Evolutionary conservation across 2,888 invertebrate genomes (phyloP).

Genomic region (Pharmacophagus antenor): DNA sequence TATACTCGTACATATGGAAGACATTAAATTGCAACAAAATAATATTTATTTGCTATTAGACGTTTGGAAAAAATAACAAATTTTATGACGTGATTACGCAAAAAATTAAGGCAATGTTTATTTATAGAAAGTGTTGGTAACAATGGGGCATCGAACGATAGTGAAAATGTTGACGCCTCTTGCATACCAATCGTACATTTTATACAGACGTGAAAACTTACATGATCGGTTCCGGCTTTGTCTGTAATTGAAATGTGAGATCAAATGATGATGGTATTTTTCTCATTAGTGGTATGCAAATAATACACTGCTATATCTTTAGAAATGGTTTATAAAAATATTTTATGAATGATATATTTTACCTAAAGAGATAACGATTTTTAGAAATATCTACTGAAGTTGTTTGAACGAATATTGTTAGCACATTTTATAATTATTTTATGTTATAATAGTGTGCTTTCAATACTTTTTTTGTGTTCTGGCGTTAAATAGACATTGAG

Average conservation of each 20-base stretch:
- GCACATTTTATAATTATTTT: too few relatives aligned
- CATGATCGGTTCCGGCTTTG: conserved; percentile 32
- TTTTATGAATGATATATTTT: too few relatives aligned
- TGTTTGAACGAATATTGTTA: too few relatives aligned
- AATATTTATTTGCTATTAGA: too few relatives aligned
- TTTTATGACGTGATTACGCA: conserved; percentile 11
- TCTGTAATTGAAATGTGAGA: conserved; percentile 31
- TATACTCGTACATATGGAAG: too few relatives aligned
- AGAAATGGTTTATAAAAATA: too few relatives aligned
- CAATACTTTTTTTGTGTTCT: too few relatives aligned
- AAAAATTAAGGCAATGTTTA: conserved; percentile 55
- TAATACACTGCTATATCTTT: conserved; percentile 13
- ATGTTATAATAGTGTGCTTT: too few relatives aligned
- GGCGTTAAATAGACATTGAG: too few relatives aligned
- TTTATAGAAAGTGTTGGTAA: conserved; percentile 69
- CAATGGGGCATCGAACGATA: conserved; percentile 72
- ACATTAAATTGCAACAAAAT: too few relatives aligned
- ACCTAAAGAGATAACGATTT: too few relatives aligned
- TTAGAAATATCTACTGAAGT: too few relatives aligned
- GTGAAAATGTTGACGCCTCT: conserved; percentile 60
- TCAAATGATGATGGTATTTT: conserved; percentile 25
- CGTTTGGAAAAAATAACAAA: not conserved
- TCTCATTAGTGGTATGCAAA: conserved; percentile 18
- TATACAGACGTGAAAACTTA: conserved; percentile 38
- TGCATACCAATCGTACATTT: conserved; percentile 60